Conservation (phyloP, 1,140 invertebrate species). For the Lasaia peninsularis region DNA sequence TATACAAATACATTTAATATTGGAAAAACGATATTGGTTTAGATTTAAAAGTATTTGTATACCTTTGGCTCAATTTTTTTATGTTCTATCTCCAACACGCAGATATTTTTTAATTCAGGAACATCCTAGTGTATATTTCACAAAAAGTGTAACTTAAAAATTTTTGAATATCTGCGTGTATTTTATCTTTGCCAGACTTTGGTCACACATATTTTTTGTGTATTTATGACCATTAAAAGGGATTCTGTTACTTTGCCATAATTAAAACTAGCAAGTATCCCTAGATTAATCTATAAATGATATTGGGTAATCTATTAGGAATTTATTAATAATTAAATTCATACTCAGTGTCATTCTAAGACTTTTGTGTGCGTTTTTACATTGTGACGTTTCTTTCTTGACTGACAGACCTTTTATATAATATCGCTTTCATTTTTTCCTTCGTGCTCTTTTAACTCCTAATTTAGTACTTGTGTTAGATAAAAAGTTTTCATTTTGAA, state of each 20-base stretch:
- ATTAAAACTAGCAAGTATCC: conserved; percentile 33
- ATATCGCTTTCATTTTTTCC: neutral
- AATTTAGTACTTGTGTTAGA: neutral
- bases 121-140: neutral
- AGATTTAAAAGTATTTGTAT: conserved; percentile 11
- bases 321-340: conserved; percentile 19
- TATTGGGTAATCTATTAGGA: conserved; percentile 24
- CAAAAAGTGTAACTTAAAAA: no score
- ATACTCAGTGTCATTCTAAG: conserved; percentile 19
- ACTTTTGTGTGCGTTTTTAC: conserved; percentile 16
- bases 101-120: neutral
- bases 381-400: conserved; percentile 18
- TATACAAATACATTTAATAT: conserved; percentile 16
- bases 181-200: neutral
- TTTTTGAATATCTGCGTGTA: neutral
- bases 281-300: conserved; percentile 9
- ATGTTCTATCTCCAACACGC: neutral
- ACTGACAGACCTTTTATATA: conserved; percentile 4
- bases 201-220: neutral
- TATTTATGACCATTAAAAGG: conserved; percentile 12
- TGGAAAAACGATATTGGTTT: neutral
- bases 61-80: neutral
- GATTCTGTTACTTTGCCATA: conserved; percentile 32
- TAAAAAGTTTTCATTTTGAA: neutral
- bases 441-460: neutral